Percentiles rank a stretch among this genome's conserved stretches.
Conservation (phyloP, 2,113 vertebrate genomes). For the Microtus ochrogaster region DNA sequence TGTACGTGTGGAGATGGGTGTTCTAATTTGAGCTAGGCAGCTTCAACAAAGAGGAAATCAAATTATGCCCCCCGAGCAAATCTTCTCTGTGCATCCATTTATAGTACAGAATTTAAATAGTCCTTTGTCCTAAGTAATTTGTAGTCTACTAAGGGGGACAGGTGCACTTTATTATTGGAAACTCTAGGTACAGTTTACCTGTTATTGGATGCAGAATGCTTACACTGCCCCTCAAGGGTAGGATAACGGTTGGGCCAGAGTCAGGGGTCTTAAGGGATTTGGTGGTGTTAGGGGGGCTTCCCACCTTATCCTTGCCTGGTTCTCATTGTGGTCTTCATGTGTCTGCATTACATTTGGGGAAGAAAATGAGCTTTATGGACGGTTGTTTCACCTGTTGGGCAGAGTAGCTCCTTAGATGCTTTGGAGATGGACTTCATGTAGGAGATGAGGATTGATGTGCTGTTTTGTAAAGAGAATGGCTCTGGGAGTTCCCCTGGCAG, state of each 20-base stretch:
- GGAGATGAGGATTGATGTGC: background rate
- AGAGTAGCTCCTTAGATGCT: background rate
- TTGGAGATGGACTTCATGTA: background rate
- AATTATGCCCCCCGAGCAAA: background rate
- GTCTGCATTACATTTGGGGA: background rate
- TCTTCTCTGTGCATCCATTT: background rate
- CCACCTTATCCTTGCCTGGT: too few relatives aligned
- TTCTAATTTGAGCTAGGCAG: constrained; percentile 5
- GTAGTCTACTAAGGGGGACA: background rate
- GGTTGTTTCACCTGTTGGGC: background rate
- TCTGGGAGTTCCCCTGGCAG: background rate
- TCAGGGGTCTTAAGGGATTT: background rate
- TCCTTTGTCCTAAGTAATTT: background rate
- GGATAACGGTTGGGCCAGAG: rapidly evolving
- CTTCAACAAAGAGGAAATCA: background rate
- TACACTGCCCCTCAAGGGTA: rapidly evolving
- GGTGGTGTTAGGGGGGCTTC: background rate
- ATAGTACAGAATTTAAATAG: background rate
- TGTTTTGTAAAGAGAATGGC: background rate
- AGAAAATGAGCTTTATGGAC: background rate
- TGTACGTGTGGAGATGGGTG: background rate
- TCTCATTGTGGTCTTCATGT: background rate
- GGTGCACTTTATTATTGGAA: too few relatives aligned
- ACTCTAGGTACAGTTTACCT: background rate
- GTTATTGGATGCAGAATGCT: too few relatives aligned